Percentiles rank a stretch among this genome's conserved stretches.
Conservation (phyloP, 2,113 vertebrate species). For the Indri indri region DNA sequence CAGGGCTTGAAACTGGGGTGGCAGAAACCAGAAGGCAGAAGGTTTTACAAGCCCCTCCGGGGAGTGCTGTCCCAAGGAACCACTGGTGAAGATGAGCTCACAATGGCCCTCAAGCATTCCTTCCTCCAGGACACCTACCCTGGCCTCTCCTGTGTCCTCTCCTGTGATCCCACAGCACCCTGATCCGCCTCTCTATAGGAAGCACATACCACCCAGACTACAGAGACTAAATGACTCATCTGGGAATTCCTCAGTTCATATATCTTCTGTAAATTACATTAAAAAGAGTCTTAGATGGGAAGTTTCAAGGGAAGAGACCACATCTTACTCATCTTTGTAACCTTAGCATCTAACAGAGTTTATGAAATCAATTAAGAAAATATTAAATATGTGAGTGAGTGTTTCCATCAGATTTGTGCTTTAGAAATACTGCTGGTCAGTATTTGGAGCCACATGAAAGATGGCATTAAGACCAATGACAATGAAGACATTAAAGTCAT, state of each 20-base stretch:
- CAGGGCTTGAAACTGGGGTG: neutral
- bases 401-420: neutral
- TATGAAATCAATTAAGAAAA: neutral
- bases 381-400: neutral
- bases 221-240: neutral
- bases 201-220: neutral
- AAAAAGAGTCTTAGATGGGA: neutral
- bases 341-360: neutral
- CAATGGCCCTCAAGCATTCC: too few relatives aligned
- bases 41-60: neutral
- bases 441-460: neutral
- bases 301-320: neutral
- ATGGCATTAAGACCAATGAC: accelerated
- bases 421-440: neutral
- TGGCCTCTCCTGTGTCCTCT: neutral
- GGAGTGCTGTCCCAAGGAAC: neutral
- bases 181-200: neutral
- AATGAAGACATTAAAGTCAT: neutral
- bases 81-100: neutral
- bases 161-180: neutral
- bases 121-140: neutral
- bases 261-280: neutral
- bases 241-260: neutral
- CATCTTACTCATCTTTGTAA: neutral
- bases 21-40: neutral